Base-by-base conservation (phyloP, 2,797 vertebrate species). In the Sphaeramia orbicularis region DNA sequence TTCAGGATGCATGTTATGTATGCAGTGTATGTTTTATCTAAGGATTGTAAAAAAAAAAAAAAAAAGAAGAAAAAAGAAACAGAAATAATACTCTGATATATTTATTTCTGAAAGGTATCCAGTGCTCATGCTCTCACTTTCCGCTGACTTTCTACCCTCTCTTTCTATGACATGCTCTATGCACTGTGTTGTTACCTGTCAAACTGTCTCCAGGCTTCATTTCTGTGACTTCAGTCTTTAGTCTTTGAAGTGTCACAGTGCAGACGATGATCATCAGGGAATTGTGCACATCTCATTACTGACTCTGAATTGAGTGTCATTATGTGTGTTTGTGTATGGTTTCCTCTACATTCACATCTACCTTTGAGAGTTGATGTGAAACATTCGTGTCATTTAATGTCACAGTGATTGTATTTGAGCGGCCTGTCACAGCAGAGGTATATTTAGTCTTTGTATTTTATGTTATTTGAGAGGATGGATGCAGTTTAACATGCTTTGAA, bases 241-340 rank as follows among this genome's bases (percentile, higher is more conserved):
- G 56, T 72, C 74, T 89, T 89, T 90, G 80, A 87, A 83, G 78
- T 85, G 72, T 81, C 81, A 81, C 55, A 14, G 27, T 79, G 68
- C 80, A 80, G 79, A 78, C 78, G 71, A 80, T 55, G 58, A 80
- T 89, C 83, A 87, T 79, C 76, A 49, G 87, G 82, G 89, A 81
- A 78, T 85, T 80, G 69, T 36, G 54, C 74, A 56, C 44, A 75
- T 83, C 66, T 82, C 55, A 81, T 87, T 78, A 84, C 62, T 74
- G 74, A 74, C 66, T 67, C 70, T 69, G 58, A 77, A 65, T 71
- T 61, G 62, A 42, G 15, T 52, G 59, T 63, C 7, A 1, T 6
- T 38, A 2, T 37, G 15, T 21, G 15, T 37, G 16, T 47, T 18
- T 71, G 56, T 58, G 44, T 44, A 48, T 54, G 40, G 10, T 10